phyloP scores from a whole-genome alignment of 2,113 vertebrate species.

The Sarotherodon lohbergeri region DNA sequence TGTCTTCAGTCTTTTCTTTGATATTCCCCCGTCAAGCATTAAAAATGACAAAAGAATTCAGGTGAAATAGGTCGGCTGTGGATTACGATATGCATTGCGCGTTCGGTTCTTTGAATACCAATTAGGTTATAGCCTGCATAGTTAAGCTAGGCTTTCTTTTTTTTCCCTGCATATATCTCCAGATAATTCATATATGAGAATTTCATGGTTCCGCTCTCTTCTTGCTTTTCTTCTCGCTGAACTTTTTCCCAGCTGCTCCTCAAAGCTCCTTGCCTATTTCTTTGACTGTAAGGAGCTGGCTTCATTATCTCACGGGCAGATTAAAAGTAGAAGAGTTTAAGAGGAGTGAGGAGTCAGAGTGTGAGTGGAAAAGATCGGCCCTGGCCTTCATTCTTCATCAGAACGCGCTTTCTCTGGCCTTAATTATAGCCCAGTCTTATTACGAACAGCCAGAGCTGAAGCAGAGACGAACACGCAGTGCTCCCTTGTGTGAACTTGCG shows the following conservation, averaged over 20 bases:
- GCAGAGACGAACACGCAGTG: background rate
- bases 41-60: constrained; percentile 1
- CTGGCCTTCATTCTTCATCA: constrained; percentile 29
- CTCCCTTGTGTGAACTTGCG: constrained; percentile 16
- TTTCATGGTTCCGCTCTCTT: constrained; percentile 7
- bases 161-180: background rate
- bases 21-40: background rate
- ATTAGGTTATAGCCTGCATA: background rate
- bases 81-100: constrained; percentile 25
- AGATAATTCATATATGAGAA: constrained; percentile 40
- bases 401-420: constrained; percentile 1
- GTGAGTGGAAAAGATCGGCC: constrained; percentile 14
- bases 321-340: constrained; percentile 53
- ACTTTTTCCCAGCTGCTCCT: constrained; percentile 21
- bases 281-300: constrained; percentile 4
- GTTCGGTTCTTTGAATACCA: constrained; percentile 27
- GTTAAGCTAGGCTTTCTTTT: constrained; percentile 12
- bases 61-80: constrained; percentile 22
- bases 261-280: constrained; percentile 11
- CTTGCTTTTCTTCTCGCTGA: background rate
- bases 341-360: constrained; percentile 9
- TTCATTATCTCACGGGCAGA: constrained; percentile 55
- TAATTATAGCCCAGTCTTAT: constrained; percentile 49
- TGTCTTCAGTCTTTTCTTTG: background rate
- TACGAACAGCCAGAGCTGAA: constrained; percentile 11